Conservation (phyloP, 2,888 invertebrate species). For the Hirtodrosophila cameraria region DNA sequence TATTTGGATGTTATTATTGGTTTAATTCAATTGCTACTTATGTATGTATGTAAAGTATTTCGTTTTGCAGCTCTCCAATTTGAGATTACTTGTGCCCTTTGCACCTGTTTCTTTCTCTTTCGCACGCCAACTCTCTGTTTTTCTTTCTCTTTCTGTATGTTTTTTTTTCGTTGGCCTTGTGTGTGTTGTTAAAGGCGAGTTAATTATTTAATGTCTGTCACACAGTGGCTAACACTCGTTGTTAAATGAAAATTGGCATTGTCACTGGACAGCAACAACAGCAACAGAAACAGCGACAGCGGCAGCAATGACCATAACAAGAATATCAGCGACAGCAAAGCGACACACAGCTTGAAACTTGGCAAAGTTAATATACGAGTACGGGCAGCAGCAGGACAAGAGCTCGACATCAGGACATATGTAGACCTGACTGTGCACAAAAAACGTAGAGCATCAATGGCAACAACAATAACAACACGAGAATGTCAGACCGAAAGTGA, state of each 20-base stretch:
- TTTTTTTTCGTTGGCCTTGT: conserved; percentile 29
- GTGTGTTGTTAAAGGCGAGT: conserved; percentile 66
- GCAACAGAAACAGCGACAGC: conserved; percentile 7
- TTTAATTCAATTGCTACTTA: conserved; percentile 70
- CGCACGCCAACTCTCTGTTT: background rate
- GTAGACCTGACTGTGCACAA: conserved; percentile 23
- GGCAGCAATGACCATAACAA: conserved; percentile 48
- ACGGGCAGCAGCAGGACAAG: conserved; percentile 21
- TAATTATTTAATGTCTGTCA: conserved; percentile 84
- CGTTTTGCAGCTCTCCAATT: conserved; percentile 20
- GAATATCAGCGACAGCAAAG: conserved; percentile 41
- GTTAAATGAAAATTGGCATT: conserved; percentile 83
- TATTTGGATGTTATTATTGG: conserved; percentile 60
- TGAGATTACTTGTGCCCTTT: conserved; percentile 25
- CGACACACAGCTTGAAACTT: conserved; percentile 49
- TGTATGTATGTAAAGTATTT: conserved; percentile 59
- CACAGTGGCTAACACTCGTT: conserved; percentile 83
- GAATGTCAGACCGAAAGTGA: conserved; percentile 18
- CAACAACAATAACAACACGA: conserved; percentile 11
- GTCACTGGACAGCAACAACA: conserved; percentile 57
- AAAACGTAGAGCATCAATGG: conserved; percentile 10
- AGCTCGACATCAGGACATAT: conserved; percentile 33
- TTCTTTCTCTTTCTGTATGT: background rate
- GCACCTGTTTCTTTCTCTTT: conserved; percentile 40
- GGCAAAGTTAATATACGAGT: conserved; percentile 39